Conservation (phyloP, 2,113 vertebrate genomes). For the Nothobranchius kuhntae region DNA sequence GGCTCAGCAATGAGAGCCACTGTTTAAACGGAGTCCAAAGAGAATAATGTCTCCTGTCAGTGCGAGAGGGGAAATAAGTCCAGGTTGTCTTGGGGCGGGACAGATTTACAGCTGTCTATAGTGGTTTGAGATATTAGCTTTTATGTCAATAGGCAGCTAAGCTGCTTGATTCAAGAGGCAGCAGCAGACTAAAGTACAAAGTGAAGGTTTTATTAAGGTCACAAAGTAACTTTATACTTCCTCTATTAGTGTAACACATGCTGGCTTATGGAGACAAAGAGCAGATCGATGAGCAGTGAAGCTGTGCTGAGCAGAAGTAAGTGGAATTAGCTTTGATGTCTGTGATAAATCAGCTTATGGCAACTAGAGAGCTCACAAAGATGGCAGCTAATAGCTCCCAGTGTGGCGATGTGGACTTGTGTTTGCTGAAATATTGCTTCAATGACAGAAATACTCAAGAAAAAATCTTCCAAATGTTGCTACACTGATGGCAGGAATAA, state of each 20-base stretch:
- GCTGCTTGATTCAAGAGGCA: slow-evolving; percentile 46
- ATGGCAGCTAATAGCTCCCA: slow-evolving; percentile 45
- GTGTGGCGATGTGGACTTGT: slow-evolving; percentile 39
- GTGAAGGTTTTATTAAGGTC: slow-evolving; percentile 74
- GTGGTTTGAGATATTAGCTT: slow-evolving; percentile 28
- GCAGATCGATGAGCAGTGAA: slow-evolving; percentile 64
- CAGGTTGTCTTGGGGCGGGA: background rate
- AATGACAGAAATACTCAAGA: slow-evolving; percentile 3
- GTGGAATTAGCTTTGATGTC: slow-evolving; percentile 63
- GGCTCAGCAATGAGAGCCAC: too few relatives aligned
- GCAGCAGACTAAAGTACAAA: slow-evolving; percentile 37
- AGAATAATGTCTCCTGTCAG: background rate
- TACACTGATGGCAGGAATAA: background rate
- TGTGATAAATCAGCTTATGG: slow-evolving; percentile 66
- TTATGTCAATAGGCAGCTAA: slow-evolving; percentile 25
- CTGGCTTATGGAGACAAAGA: slow-evolving; percentile 71
- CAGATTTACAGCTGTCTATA: slow-evolving; percentile 37
- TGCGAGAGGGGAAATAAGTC: background rate
- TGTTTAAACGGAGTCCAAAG: too few relatives aligned
- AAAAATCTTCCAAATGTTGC: background rate
- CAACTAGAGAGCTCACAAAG: slow-evolving; percentile 15
- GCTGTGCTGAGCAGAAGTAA: slow-evolving; percentile 37
- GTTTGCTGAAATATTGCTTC: slow-evolving; percentile 13
- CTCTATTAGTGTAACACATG: slow-evolving; percentile 61
- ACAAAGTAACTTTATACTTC: slow-evolving; percentile 75